A percentile compares a stretch with the other conserved stretches of the same genome.
Evolutionary conservation across 2,113 vertebrate genomes (phyloP).

Genomic region (Electrona antarctica): DNA sequence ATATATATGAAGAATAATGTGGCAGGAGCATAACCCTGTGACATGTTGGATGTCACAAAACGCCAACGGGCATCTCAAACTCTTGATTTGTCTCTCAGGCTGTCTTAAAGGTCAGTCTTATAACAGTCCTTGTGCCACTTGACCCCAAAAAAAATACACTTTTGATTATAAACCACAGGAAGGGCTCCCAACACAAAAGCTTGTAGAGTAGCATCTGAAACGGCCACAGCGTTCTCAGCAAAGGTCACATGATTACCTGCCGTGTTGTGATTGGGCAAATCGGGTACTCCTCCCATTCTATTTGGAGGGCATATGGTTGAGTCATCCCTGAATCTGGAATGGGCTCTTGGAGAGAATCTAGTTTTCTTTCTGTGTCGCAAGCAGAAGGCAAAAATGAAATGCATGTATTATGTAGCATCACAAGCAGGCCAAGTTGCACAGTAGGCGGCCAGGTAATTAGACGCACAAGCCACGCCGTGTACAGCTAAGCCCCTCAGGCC

Average conservation of each 20-base stretch:
- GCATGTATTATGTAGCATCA: neutral
- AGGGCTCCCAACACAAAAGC: neutral
- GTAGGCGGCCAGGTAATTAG: neutral
- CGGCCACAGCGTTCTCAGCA: conserved; percentile 22
- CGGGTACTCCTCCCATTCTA: conserved; percentile 52
- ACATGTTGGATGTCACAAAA: too few relatives aligned
- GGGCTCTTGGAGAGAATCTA: conserved; percentile 14
- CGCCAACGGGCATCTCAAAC: too few relatives aligned
- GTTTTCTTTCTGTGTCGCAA: conserved; percentile 3
- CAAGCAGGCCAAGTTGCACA: neutral
- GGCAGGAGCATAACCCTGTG: too few relatives aligned
- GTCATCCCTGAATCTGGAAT: conserved; percentile 51
- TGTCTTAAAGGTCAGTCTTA: too few relatives aligned
- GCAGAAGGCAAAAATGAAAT: neutral
- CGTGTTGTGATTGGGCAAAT: conserved; percentile 47
- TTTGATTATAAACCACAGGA: neutral
- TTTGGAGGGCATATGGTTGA: conserved; percentile 55
- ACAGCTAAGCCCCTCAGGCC: conserved; percentile 8
- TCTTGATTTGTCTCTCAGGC: too few relatives aligned
- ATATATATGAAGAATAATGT: too few relatives aligned
- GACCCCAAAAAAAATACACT: neutral
- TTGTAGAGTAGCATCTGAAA: conserved; percentile 7
- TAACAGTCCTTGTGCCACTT: neutral
- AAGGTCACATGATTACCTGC: conserved; percentile 51
- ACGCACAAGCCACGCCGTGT: neutral